Conservation (phyloP, 2,113 vertebrate genomes). For the Notiomystis cincta region DNA sequence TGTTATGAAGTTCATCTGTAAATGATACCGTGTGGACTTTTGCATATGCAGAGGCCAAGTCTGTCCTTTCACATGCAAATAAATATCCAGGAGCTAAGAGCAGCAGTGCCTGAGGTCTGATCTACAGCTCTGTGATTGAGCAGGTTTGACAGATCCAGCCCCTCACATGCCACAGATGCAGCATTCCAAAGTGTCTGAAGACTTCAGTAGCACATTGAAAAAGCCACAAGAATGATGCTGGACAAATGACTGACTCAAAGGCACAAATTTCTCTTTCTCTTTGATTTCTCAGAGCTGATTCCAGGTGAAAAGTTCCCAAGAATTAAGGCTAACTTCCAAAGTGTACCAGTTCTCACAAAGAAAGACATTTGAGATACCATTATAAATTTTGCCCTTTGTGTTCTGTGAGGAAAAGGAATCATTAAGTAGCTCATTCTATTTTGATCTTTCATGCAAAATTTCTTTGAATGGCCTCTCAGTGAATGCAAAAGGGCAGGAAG, state of each 20-base stretch:
- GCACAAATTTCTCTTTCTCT: background rate
- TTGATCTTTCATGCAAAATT: background rate
- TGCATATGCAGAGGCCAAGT: background rate
- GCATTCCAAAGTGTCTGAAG: background rate
- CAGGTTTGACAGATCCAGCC: background rate
- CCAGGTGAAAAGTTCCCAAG: background rate
- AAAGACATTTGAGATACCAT: background rate
- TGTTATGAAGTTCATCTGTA: background rate
- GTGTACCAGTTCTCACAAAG: background rate
- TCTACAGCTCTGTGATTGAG: background rate
- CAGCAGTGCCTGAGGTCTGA: background rate
- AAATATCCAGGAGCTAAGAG: background rate
- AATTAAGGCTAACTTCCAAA: background rate
- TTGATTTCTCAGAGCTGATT: background rate
- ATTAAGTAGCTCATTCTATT: background rate
- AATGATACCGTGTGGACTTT: background rate
- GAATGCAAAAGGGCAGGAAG: background rate
- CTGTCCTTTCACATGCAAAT: conserved; percentile 11
- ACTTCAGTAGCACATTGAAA: background rate
- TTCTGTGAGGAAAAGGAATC: background rate
- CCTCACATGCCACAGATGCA: background rate
- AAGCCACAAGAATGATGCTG: background rate
- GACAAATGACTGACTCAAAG: background rate
- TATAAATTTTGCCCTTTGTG: background rate
- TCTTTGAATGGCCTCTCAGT: background rate